Conservation (phyloP, 53 echinoderm and acorn worm genomes). For the Actinopyga echinites region DNA sequence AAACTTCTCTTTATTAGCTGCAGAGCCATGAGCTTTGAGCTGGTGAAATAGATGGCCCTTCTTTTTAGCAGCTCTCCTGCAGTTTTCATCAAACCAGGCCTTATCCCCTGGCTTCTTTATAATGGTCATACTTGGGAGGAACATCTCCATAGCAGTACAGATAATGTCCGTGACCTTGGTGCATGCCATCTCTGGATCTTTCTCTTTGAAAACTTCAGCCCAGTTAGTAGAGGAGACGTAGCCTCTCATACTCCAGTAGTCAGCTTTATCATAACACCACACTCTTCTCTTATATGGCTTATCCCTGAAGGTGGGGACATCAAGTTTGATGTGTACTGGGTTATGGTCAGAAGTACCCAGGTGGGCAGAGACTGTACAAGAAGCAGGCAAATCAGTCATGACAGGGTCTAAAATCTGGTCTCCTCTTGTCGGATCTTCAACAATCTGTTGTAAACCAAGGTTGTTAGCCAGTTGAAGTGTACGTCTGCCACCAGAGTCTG, state of each 20-base stretch:
- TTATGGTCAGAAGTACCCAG: slow-evolving; percentile 69
- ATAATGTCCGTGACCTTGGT: slow-evolving; percentile 43
- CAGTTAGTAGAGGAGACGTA: slow-evolving; percentile 23
- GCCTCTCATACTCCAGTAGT: slow-evolving; percentile 58
- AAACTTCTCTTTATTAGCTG: slow-evolving; percentile 42
- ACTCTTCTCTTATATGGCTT: slow-evolving; percentile 57
- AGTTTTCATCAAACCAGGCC: slow-evolving; percentile 35
- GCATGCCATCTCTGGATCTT: slow-evolving; percentile 44
- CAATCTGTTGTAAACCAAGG: slow-evolving; percentile 47
- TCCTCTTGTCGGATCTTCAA: slow-evolving; percentile 54
- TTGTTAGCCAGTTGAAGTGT: slow-evolving; percentile 43
- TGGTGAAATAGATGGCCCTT: slow-evolving; percentile 19
- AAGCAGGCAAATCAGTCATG: slow-evolving; percentile 35
- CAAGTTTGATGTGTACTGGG: slow-evolving; percentile 39
- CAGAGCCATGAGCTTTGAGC: slow-evolving; percentile 6
- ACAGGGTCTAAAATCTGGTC: slow-evolving; percentile 61
- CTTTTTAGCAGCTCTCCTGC: slow-evolving; percentile 17
- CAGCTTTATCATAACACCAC: slow-evolving; percentile 59
- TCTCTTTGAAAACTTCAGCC: not conserved
- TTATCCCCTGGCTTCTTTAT: slow-evolving; percentile 32
- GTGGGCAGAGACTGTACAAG: slow-evolving; percentile 8
- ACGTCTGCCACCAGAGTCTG: slow-evolving; percentile 58
- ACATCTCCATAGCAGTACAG: slow-evolving; percentile 38
- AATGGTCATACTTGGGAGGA: slow-evolving; percentile 37
- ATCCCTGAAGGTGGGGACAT: slow-evolving; percentile 50